phyloP scores from a whole-genome alignment of 92 coral and sea anemone genomes.

The Porites rus region DNA sequence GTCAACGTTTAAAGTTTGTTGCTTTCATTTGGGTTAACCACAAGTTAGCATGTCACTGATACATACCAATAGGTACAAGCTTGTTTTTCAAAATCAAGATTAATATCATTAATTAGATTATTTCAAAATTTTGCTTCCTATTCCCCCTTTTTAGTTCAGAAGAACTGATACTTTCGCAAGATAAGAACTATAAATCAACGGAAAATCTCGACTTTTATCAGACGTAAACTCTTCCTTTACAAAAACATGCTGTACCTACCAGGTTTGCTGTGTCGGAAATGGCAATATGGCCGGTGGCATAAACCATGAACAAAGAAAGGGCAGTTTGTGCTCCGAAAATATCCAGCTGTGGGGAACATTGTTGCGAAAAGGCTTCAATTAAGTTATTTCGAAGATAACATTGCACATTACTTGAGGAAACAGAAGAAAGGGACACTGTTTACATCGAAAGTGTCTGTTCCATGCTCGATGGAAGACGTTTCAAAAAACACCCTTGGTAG shows the following conservation, averaged over 20 bases:
- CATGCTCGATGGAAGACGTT: neutral
- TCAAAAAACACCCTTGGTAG: neutral
- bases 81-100: too few relatives aligned
- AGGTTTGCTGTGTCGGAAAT: conserved; percentile 95
- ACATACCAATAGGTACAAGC: too few relatives aligned
- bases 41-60: too few relatives aligned
- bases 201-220: neutral
- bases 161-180: too few relatives aligned
- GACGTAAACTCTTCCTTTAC: neutral
- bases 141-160: too few relatives aligned
- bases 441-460: neutral
- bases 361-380: neutral
- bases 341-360: conserved; percentile 98
- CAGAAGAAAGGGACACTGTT: neutral
- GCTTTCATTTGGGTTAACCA: too few relatives aligned
- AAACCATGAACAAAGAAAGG: conserved; percentile 97
- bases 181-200: too few relatives aligned
- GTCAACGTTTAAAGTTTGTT: too few relatives aligned
- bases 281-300: conserved; percentile 99
- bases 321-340: conserved; percentile 97
- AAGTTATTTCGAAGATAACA: neutral
- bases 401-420: neutral
- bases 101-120: too few relatives aligned
- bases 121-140: too few relatives aligned
- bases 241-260: conserved; percentile 51